Evolutionary conservation across 1,140 invertebrate genomes (phyloP).

Genomic region (Planococcus citri): DNA sequence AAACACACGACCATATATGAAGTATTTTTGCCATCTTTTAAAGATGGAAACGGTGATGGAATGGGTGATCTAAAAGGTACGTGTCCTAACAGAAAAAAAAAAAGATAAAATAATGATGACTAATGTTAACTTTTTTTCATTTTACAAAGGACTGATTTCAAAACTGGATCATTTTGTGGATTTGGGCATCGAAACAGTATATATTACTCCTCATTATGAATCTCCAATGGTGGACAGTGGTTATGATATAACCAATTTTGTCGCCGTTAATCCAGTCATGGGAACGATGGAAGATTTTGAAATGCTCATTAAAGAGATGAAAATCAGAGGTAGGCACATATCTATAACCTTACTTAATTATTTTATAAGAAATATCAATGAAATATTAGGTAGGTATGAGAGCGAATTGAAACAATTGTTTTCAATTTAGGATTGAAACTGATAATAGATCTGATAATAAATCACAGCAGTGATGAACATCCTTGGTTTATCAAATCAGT

Average conservation of each 20-base stretch:
- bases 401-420: too few species aligned
- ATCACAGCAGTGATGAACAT: conserved; percentile 66
- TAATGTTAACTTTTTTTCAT: too few species aligned
- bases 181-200: conserved; percentile 50
- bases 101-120: too few species aligned
- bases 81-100: too few species aligned
- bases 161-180: conserved; percentile 51
- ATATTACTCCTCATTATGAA: conserved; percentile 57
- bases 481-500: conserved; percentile 61
- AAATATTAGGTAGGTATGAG: too few species aligned
- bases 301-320: conserved; percentile 43
- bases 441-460: conserved; percentile 72
- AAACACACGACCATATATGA: too few species aligned
- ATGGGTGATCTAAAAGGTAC: too few species aligned
- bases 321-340: conserved; percentile 35
- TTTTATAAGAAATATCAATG: too few species aligned
- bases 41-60: too few species aligned
- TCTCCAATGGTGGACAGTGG: conserved; percentile 56
- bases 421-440: conserved; percentile 50
- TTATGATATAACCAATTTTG: conserved; percentile 63
- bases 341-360: too few species aligned
- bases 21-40: too few species aligned
- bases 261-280: conserved; percentile 50
- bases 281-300: conserved; percentile 62
- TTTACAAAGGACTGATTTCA: conserved; percentile 38